Conservation (phyloP, 92 coral and sea anemone species). For the Virgularia gustaviana region DNA sequence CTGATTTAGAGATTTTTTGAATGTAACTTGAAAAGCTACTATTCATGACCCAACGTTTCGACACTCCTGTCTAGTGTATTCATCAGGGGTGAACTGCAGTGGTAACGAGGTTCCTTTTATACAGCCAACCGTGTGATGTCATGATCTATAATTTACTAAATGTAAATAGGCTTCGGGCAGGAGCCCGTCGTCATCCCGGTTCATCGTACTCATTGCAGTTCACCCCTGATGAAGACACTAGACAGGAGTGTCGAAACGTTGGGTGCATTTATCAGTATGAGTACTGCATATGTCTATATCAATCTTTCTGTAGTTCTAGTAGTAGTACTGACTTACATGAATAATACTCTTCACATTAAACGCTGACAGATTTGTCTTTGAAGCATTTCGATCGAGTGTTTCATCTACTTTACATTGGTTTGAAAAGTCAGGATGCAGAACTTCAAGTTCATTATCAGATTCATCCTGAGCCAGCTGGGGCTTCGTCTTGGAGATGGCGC, state of each 20-base stretch:
- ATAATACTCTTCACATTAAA: constrained; percentile 79
- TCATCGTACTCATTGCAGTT: not conserved
- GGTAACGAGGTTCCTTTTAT: too few species aligned
- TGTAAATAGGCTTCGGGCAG: too few species aligned
- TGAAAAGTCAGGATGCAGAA: constrained; percentile 9
- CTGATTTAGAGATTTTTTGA: too few species aligned
- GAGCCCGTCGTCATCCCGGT: too few species aligned
- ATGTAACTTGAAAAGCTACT: too few species aligned
- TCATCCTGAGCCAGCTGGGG: not conserved
- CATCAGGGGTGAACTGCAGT: too few species aligned
- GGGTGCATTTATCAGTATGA: not conserved
- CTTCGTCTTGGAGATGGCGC: constrained; percentile 11
- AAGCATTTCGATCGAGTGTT: constrained; percentile 76
- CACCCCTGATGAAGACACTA: too few species aligned
- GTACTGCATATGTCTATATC: not conserved
- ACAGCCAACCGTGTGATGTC: too few species aligned
- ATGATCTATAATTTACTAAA: too few species aligned
- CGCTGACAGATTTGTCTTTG: constrained; percentile 74
- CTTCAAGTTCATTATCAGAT: constrained; percentile 38
- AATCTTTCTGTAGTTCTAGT: not conserved
- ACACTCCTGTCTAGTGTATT: too few species aligned
- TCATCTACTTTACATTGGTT: constrained; percentile 59
- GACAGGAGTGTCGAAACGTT: constrained; percentile 2
- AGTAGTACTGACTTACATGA: constrained; percentile 60
- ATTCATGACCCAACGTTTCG: too few species aligned